phyloP scores from a whole-genome alignment of 2,888 invertebrate species.

The Ochropleura plecta region DNA sequence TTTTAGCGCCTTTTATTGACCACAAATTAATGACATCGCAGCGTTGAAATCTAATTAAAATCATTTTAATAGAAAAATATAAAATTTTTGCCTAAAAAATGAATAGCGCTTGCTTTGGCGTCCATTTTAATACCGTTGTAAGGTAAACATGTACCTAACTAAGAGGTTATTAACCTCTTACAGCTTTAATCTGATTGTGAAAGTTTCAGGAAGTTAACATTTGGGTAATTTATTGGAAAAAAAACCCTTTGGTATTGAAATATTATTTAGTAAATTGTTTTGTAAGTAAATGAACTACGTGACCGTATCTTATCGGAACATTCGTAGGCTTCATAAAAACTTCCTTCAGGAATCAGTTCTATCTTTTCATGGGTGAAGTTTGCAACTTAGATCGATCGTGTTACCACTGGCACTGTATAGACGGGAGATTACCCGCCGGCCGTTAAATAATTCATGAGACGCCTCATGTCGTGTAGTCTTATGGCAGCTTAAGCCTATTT shows the following conservation, averaged over 20 bases:
- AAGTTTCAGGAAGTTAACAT: background rate
- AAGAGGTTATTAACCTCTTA: conserved; percentile 6
- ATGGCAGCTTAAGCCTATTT: conserved; percentile 31
- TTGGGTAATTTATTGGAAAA: background rate
- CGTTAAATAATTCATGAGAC: conserved; percentile 54
- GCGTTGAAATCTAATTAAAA: background rate
- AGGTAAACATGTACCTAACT: conserved; percentile 9
- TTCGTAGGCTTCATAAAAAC: conserved; percentile 8
- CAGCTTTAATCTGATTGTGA: conserved; percentile 12
- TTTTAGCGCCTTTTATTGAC: no score
- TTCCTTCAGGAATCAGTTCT: conserved; percentile 3
- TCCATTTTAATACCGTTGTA: conserved; percentile 7
- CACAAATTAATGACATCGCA: background rate
- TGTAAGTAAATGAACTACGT: background rate
- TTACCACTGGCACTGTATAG: conserved; percentile 9
- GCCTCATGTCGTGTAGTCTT: conserved; percentile 51
- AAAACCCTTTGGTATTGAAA: background rate
- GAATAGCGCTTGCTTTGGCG: conserved; percentile 6
- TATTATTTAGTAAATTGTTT: background rate
- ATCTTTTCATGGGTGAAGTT: conserved; percentile 21
- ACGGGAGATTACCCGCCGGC: conserved; percentile 40
- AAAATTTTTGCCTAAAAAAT: background rate
- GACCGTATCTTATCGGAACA: background rate
- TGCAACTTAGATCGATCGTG: conserved; percentile 32
- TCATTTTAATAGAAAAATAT: conserved; percentile 27